Percentiles rank a stretch among this genome's conserved stretches.
phyloP scores from a whole-genome alignment of 1,140 invertebrate genomes.

The Lethrus apterus region DNA sequence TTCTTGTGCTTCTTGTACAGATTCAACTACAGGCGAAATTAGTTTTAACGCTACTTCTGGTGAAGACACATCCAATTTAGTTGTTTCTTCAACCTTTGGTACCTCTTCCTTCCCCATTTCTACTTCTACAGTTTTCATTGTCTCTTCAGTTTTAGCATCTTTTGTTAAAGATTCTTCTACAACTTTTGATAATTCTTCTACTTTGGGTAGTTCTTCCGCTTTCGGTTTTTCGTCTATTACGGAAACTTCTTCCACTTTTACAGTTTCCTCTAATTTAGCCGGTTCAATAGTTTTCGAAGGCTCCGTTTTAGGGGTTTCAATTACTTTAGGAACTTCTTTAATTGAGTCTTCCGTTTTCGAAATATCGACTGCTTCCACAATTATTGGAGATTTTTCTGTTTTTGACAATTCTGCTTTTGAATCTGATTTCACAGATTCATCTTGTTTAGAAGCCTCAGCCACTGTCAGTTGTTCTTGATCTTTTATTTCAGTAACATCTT shows the following conservation, averaged over 20 bases:
- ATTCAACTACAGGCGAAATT: background rate
- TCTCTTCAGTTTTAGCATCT: background rate
- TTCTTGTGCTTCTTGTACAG: background rate
- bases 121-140: too few species aligned
- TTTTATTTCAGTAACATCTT: background rate
- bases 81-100: background rate
- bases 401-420: slow-evolving; percentile 19
- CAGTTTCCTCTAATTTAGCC: slow-evolving; percentile 8
- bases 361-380: slow-evolving; percentile 2
- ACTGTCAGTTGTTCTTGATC: background rate
- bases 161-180: slow-evolving; percentile 1
- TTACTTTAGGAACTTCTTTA: slow-evolving; percentile 10
- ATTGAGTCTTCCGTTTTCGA: slow-evolving; percentile 18
- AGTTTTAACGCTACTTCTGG: background rate
- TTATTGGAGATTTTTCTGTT: slow-evolving; percentile 20
- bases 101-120: background rate
- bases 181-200: background rate
- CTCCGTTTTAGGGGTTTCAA: slow-evolving; percentile 16
- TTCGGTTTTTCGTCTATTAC: slow-evolving; percentile 1
- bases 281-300: slow-evolving; percentile 21
- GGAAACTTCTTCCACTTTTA: background rate
- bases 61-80: background rate
- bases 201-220: background rate
- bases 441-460: slow-evolving; percentile 11
- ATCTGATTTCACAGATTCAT: slow-evolving; percentile 13